These are phyloP conservation scores for Drosophila yooni DNA, from an alignment of 2,888 invertebrate genomes.

Conservation along the genomic window DNA sequence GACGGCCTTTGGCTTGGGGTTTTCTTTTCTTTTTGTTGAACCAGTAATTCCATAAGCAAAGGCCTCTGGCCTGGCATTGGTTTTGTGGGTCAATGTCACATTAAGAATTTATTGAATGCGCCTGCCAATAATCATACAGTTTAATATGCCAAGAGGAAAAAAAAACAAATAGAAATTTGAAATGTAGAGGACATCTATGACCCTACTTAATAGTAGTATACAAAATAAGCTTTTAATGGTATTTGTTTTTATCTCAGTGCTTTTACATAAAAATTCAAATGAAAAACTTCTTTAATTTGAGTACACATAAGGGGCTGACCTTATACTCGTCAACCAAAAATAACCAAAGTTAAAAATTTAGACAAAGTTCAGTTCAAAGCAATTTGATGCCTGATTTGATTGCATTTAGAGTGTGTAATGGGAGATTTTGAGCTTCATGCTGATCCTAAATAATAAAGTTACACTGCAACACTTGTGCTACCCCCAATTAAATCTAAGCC, in stretches of 20 bases:
- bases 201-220: not conserved
- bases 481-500: conserved; percentile 57
- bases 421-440: conserved; percentile 37
- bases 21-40: conserved; percentile 53
- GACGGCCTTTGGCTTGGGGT: conserved; percentile 52
- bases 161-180: not conserved
- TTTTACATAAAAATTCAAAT: not conserved
- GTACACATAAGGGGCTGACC: conserved; percentile 25
- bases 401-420: conserved; percentile 26
- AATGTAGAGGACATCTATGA: not conserved
- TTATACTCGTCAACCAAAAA: conserved; percentile 32
- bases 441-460: conserved; percentile 77
- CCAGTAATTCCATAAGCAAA: conserved; percentile 51
- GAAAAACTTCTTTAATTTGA: not conserved
- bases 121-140: conserved; percentile 67
- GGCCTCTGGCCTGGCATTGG: conserved; percentile 45
- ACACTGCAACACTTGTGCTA: conserved; percentile 66
- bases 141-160: conserved; percentile 41
- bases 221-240: not conserved
- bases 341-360: conserved; percentile 5
- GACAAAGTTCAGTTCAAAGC: conserved; percentile 46
- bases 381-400: conserved; percentile 65
- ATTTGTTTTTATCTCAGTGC: not conserved
- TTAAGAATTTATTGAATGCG: conserved; percentile 68
- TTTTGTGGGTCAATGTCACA: conserved; percentile 69